Evolutionary conservation across 92 coral and sea anemone species (phyloP).

Genomic region (Zoanthus solanderi): DNA sequence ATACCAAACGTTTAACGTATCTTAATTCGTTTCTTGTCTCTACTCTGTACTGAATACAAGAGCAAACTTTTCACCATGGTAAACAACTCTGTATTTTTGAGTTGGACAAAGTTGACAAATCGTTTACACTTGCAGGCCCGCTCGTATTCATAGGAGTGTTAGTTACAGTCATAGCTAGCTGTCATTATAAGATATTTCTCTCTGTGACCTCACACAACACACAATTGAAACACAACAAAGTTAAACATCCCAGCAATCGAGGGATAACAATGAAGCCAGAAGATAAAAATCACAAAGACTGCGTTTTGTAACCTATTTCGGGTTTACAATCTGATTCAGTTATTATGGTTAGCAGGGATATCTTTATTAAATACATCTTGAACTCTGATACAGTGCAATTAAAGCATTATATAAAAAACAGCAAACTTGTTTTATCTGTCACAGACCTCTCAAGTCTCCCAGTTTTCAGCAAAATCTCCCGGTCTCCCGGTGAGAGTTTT

Average conservation of each 20-base stretch:
- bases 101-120: constrained; percentile 30
- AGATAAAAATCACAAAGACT: constrained; percentile 25
- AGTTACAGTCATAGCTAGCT: constrained; percentile 40
- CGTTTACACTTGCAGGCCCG: constrained; percentile 42
- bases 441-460: too few species aligned
- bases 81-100: constrained; percentile 63
- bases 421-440: too few species aligned
- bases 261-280: constrained; percentile 40
- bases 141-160: constrained; percentile 44
- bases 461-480: too few species aligned
- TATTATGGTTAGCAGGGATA: too few species aligned
- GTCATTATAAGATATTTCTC: constrained; percentile 54
- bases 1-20: constrained; percentile 57
- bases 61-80: constrained; percentile 56
- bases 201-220: constrained; percentile 48
- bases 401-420: too few species aligned
- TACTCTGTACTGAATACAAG: constrained; percentile 52
- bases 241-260: constrained; percentile 1
- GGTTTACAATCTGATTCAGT: neutral
- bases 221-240: neutral
- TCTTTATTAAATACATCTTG: too few species aligned
- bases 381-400: too few species aligned
- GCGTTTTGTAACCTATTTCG: neutral
- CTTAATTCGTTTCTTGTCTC: constrained; percentile 31
- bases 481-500: too few species aligned